These are phyloP conservation scores for Zosterops pallidus DNA, from an alignment of 2,113 vertebrate genomes.

Conservation along the genomic window DNA sequence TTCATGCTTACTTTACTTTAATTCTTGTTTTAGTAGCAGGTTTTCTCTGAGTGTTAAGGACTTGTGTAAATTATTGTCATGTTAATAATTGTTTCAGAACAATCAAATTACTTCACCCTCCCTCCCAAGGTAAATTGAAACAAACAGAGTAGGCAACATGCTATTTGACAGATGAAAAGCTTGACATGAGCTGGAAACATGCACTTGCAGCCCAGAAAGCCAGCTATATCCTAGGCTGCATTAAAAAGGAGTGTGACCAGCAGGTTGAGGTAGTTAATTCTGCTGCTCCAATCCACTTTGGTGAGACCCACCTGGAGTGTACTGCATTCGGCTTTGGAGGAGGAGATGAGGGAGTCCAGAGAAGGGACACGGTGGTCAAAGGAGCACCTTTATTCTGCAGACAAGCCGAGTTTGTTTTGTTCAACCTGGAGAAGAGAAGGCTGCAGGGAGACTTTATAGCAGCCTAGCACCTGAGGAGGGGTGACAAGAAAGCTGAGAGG, in stretches of 20 bases:
- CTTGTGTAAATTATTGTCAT: neutral
- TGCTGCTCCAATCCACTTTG: neutral
- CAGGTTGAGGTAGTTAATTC: neutral
- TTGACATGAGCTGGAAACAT: accelerated
- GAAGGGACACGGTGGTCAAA: accelerated
- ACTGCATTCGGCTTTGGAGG: neutral
- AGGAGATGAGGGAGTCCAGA: neutral
- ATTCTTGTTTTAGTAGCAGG: neutral
- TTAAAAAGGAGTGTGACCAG: neutral
- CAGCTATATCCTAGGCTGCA: neutral
- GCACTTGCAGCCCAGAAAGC: neutral
- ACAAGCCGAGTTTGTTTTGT: neutral
- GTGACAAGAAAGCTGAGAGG: neutral
- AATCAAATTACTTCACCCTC: neutral
- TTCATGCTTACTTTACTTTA: neutral
- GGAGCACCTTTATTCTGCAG: neutral
- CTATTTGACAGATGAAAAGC: neutral
- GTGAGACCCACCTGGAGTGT: neutral
- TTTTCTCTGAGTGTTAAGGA: neutral
- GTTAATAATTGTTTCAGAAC: neutral
- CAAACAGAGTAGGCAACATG: neutral
- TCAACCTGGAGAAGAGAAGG: neutral
- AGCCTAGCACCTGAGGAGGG: neutral
- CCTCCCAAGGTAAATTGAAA: neutral
- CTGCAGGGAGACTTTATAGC: too few relatives aligned